Conservation (phyloP, 2,797 vertebrate genomes). For the Cuniculus paca region DNA sequence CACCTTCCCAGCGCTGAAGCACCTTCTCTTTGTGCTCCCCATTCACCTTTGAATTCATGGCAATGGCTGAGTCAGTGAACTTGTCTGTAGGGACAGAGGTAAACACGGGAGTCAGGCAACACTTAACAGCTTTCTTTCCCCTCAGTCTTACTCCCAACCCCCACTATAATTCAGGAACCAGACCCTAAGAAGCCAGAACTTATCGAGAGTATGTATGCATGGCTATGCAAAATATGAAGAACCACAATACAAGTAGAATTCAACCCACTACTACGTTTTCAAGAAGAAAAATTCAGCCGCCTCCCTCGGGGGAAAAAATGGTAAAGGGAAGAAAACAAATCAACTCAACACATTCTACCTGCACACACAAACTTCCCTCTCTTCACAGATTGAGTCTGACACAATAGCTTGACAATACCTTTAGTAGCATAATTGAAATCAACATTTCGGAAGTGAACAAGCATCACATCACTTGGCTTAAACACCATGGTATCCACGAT, state of each 20-base stretch:
- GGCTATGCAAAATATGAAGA: not conserved
- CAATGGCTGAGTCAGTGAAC: constrained; percentile 95
- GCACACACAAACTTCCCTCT: not conserved
- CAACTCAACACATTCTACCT: not conserved
- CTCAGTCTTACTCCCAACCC: not conserved
- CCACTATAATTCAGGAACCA: not conserved
- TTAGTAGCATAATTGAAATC: constrained; percentile 96
- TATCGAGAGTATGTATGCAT: not conserved
- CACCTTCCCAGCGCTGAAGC: constrained; percentile 96
- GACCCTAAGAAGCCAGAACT: not conserved
- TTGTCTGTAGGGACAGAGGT: constrained; percentile 88
- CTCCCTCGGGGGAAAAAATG: not conserved
- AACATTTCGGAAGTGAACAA: constrained; percentile 95
- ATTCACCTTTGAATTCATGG: constrained; percentile 92
- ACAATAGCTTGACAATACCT: constrained; percentile 87
- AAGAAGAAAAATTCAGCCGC: constrained; percentile 3
- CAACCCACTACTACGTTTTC: not conserved
- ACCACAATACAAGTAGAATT: not conserved
- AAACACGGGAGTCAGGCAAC: not conserved
- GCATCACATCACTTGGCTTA: constrained; percentile 93
- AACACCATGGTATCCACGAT: constrained; percentile 98
- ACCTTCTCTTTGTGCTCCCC: constrained; percentile 97
- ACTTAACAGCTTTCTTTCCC: not conserved
- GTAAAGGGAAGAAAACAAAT: not conserved
- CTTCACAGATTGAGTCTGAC: not conserved